These are phyloP conservation scores for Cephalopachus bancanus DNA, from an alignment of 2,797 vertebrate species.

Conservation along the genomic window DNA sequence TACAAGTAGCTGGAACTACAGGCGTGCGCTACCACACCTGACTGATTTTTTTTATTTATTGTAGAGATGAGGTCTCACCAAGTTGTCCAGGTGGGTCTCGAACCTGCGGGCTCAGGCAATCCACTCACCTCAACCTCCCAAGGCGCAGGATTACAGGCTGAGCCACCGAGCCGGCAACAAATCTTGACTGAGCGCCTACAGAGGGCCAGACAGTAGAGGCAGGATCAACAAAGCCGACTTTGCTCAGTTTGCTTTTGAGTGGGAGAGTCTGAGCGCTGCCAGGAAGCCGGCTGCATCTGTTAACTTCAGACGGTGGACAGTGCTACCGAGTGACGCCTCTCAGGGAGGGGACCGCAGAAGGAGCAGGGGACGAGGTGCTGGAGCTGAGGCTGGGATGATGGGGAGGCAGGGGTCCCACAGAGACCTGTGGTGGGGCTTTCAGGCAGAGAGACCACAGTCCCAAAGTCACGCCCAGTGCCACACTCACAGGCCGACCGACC, in stretches of 20 bases:
- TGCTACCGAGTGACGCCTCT: fast-evolving
- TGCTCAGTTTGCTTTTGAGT: background rate
- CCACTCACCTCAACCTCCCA: too few species aligned
- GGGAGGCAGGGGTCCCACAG: fast-evolving
- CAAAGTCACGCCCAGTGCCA: background rate
- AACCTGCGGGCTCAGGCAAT: too few species aligned
- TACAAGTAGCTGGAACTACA: too few species aligned
- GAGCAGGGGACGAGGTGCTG: background rate
- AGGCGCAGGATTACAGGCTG: too few species aligned
- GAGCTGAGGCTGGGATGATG: background rate
- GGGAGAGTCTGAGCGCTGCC: background rate
- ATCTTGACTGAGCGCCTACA: background rate
- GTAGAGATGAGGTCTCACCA: too few species aligned
- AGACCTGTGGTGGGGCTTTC: background rate
- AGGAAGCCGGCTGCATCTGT: background rate
- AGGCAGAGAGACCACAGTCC: background rate
- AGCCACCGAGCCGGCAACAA: too few species aligned
- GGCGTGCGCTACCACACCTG: too few species aligned
- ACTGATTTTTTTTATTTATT: too few species aligned
- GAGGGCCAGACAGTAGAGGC: background rate
- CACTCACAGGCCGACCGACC: background rate
- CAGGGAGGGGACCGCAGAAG: fast-evolving
- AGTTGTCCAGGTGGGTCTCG: too few species aligned
- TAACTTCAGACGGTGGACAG: background rate
- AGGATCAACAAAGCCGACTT: background rate